A percentile compares a stretch with the other conserved stretches of the same genome.
Conservation (phyloP, 2,888 invertebrate genomes). For the Aspidapion aeneum region DNA sequence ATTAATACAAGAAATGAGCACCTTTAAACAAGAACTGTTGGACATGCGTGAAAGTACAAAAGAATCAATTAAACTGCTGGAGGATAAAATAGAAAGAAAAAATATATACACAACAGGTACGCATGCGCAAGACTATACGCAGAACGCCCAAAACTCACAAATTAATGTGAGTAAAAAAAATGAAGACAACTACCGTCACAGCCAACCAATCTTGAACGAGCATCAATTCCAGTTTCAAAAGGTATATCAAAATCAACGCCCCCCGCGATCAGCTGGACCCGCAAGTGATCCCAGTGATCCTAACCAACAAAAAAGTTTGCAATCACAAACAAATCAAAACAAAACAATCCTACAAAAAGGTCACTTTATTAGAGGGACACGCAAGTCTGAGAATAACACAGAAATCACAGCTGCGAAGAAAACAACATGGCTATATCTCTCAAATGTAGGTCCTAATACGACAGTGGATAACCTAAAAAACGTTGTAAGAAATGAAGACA, state of each 20-base stretch:
- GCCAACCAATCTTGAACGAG: neutral
- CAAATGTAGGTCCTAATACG: neutral
- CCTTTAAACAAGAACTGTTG: too few species aligned
- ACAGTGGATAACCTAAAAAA: neutral
- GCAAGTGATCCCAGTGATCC: neutral
- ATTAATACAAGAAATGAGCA: too few species aligned
- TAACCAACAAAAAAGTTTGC: neutral
- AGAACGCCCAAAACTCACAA: neutral
- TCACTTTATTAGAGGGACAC: too few species aligned
- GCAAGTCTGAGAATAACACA: neutral
- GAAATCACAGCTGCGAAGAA: neutral
- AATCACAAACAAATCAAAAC: neutral
- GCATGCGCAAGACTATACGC: too few species aligned
- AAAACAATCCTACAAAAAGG: too few species aligned
- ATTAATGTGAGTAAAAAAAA: neutral
- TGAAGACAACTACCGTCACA: neutral
- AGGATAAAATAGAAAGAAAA: neutral
- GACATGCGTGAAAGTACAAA: too few species aligned
- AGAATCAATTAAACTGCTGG: too few species aligned
- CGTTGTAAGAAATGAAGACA: neutral
- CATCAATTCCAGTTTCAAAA: too few species aligned
- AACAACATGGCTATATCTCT: neutral
- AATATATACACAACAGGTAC: too few species aligned
- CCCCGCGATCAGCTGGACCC: neutral
- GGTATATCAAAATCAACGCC: neutral